Base-by-base conservation (phyloP, 2,888 invertebrate genomes). In the Cetonia aurata region DNA sequence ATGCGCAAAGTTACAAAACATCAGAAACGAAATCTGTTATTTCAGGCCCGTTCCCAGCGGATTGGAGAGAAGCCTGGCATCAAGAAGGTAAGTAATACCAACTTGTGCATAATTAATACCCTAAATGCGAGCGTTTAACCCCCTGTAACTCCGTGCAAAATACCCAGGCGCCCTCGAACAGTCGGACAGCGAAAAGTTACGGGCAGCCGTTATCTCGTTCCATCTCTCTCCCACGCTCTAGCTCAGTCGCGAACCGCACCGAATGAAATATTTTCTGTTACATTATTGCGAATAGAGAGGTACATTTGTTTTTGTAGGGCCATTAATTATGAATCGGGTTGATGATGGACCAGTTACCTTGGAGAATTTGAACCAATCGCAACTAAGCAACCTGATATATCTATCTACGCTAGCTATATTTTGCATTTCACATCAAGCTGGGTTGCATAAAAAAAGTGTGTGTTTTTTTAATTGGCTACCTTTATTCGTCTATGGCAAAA, bases 31-130 rank as follows among this genome's bases (percentile, higher is more conserved):
- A 71, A 71, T 69, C 73, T 73, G 69, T 70, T 79, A 75, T 83
- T 82, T 75, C 80, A 83, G 83, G 81, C 71, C 77, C 80, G 77
- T 83, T 84, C 83, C 83, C 84, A 72, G 78, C 78, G 78, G 84
- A 84, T 76, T 84, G 84, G 84, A 80, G 84, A 80, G 84, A 84
- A 77, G 78, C 83, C 80, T 84, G 84, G 84, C 84, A 84, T 81
- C 84, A 84, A 83, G 84, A 84, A 81, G 84, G 84, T 83, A 83
- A 83, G 84, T 83, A 82, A 81, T 81, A 80, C 79, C 66, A 42
- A 60, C 68, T 37, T 55, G 55, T 71, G 59, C 66, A 72, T 72
- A 72, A 72, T 72, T 69, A 67, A 72, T 72, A 56, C 44, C 25
- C 57, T 59, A 69, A 72, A 72, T 72, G 72, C 69, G 72, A 66